phyloP scores from a whole-genome alignment of 2,113 vertebrate genomes.

The Cyprinodon variegatus region DNA sequence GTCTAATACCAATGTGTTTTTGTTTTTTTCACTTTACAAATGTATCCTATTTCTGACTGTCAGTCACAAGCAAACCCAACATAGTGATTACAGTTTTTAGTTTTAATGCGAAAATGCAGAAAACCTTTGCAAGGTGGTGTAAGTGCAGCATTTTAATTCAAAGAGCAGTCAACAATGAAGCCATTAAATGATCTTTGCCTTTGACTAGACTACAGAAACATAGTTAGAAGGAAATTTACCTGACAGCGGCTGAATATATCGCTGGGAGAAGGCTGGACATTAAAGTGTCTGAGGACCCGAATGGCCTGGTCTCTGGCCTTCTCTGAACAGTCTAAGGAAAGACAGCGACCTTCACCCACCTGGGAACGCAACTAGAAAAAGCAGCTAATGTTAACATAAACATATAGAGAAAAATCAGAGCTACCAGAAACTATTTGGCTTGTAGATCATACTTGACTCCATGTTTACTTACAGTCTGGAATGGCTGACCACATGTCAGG shows the following conservation, averaged over 20 bases:
- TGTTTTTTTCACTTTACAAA: too few species aligned
- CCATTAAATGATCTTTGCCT: neutral
- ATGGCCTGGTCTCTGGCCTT: slow-evolving; percentile 86
- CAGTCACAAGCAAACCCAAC: too few species aligned
- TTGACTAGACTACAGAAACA: neutral
- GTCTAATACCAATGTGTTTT: too few species aligned
- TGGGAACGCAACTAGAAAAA: slow-evolving; percentile 84
- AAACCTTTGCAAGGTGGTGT: too few species aligned
- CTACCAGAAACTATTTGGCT: neutral
- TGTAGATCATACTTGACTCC: slow-evolving; percentile 3
- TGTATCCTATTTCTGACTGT: too few species aligned
- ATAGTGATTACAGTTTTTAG: too few species aligned
- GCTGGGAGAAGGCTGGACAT: slow-evolving; percentile 68
- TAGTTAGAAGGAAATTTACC: slow-evolving; percentile 66
- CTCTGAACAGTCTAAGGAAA: slow-evolving; percentile 84
- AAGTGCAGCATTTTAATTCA: neutral
- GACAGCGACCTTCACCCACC: slow-evolving; percentile 86
- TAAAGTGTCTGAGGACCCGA: slow-evolving; percentile 85
- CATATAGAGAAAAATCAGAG: neutral
- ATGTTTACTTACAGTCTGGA: slow-evolving; percentile 81
- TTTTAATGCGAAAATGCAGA: too few species aligned
- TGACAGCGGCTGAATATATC: slow-evolving; percentile 92
- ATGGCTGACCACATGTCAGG: slow-evolving; percentile 87
- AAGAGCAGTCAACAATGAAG: neutral
- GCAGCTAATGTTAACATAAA: neutral